Percentiles rank a stretch among this genome's conserved stretches.
Evolutionary conservation across 2,888 invertebrate genomes (phyloP).

Genomic region (Oxytorus armatus): DNA sequence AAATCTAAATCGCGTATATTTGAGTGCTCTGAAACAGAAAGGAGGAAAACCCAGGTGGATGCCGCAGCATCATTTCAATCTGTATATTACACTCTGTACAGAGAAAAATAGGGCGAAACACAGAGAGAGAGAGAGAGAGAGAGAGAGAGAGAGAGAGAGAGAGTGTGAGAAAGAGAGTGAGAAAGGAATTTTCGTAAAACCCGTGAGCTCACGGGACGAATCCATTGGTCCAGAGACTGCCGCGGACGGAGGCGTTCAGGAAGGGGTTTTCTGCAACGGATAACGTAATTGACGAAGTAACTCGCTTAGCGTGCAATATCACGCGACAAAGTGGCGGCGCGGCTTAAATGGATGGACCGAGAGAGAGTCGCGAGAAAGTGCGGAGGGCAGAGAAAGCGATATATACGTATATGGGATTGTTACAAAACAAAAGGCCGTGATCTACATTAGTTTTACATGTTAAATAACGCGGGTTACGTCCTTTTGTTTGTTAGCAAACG

Average conservation of each 20-base stretch:
- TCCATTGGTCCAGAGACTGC: conserved; percentile 37
- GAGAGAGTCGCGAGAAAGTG: conserved; percentile 58
- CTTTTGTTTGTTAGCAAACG: not conserved
- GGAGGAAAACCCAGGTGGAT: conserved; percentile 3
- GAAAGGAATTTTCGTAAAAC: conserved; percentile 35
- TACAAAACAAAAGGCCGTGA: conserved; percentile 16
- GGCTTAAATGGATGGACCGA: conserved; percentile 69
- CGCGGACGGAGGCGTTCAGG: conserved; percentile 57
- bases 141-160: conserved; percentile 13
- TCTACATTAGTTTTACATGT: not conserved
- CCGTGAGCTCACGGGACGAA: conserved; percentile 32
- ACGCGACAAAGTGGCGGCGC: conserved; percentile 78
- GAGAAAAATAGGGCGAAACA: not conserved
- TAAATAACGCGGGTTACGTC: not conserved
- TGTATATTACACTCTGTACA: not conserved
- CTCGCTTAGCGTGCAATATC: conserved; percentile 82
- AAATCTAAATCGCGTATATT: not conserved
- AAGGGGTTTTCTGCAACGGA: conserved; percentile 76
- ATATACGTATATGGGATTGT: conserved; percentile 23
- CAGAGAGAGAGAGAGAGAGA: not conserved
- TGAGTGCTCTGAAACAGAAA: conserved; percentile 11
- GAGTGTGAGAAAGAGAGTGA: conserved; percentile 17
- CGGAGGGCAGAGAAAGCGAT: conserved; percentile 48
- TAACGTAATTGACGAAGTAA: conserved; percentile 80
- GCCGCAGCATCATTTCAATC: conserved; percentile 1